Evolutionary conservation across 2,797 vertebrate species (phyloP), one percentile per base, ranked within the genome.

Genomic region (Pitangus sulphuratus): DNA sequence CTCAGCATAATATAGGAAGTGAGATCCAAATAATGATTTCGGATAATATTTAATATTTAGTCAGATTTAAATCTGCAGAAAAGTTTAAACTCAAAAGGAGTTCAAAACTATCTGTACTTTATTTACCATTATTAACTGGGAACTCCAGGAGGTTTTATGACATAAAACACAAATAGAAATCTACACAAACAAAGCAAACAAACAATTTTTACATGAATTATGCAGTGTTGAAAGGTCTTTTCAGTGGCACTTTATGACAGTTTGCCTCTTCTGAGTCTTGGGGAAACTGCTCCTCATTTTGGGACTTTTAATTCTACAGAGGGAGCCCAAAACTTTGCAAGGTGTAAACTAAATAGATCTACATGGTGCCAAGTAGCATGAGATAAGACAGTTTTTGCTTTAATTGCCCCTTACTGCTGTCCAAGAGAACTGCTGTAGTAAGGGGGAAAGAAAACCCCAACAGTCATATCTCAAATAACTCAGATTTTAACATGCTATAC

Each of bases 121-220:
- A 96, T 97, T 98, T 96, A 97, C 90, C 96, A 94, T 97, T 96
- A 96, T 96, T 94, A 95, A 95, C 90, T 97, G 97, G 96, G 97
- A 97, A 97, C 97, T 97, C 95, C 94, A 97, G 91, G 97, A 97
- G 96, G 97, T 89, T 96, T 97, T 96, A 95, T 97, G 97, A 98
- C 97, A 97, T 97, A 97, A 97, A 98, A 98, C 96, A 98, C 97
- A 98, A 98, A 97, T 94, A 98, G 97, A 97, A 98, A 97, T 94
- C 95, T 97, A 96, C 95, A 98, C 97, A 96, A 97, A 98, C 95
- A 97, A 97, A 98, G 96, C 97, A 96, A 98, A 98, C 98, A 95
- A 97, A 98, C 96, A 91, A 68, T 96, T 97, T 97, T 96, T 97
- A 98, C 97, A 97, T 97, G 98, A 98, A 98, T 95, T 97, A 97